These are phyloP conservation scores for Campoplex capitator DNA, from an alignment of 2,888 invertebrate species.

Conservation along the genomic window DNA sequence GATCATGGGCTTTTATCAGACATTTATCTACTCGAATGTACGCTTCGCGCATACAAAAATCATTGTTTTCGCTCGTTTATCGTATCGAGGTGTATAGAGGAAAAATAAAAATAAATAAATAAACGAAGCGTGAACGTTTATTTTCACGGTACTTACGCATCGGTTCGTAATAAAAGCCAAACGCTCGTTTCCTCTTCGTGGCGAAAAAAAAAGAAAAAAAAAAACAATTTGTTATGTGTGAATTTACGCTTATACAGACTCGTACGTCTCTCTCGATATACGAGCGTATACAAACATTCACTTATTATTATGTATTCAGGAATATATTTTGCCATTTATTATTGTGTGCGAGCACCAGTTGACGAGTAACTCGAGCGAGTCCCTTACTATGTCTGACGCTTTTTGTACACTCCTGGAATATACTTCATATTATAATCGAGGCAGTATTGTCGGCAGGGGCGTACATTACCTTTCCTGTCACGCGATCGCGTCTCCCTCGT, in stretches of 20 bases:
- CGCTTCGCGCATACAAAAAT: background rate
- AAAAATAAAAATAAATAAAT: slow-evolving; percentile 28
- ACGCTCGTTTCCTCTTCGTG: slow-evolving; percentile 55
- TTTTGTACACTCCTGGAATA: slow-evolving; percentile 71
- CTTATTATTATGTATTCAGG: slow-evolving; percentile 52
- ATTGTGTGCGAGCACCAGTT: slow-evolving; percentile 51
- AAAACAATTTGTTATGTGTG: slow-evolving; percentile 2
- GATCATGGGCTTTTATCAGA: slow-evolving; percentile 27
- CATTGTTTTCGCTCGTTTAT: slow-evolving; percentile 40
- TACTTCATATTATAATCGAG: slow-evolving; percentile 77
- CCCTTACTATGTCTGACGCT: slow-evolving; percentile 45
- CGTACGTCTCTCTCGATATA: slow-evolving; percentile 15
- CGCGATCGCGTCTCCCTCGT: slow-evolving; percentile 75
- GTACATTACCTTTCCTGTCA: slow-evolving; percentile 79
- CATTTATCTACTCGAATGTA: background rate
- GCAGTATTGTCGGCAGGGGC: slow-evolving; percentile 73
- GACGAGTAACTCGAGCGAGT: slow-evolving; percentile 62
- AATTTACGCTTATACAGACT: background rate
- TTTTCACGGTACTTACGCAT: slow-evolving; percentile 54
- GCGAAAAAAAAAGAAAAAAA: slow-evolving; percentile 29
- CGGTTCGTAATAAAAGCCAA: slow-evolving; percentile 48
- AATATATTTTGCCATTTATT: slow-evolving; percentile 55
- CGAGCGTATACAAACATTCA: slow-evolving; percentile 4
- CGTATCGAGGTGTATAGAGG: slow-evolving; percentile 16
- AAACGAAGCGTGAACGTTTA: slow-evolving; percentile 54